Percentiles rank a stretch among this genome's conserved stretches.
Evolutionary conservation across 2,113 vertebrate species (phyloP).

Genomic region (Entelurus aequoreus): DNA sequence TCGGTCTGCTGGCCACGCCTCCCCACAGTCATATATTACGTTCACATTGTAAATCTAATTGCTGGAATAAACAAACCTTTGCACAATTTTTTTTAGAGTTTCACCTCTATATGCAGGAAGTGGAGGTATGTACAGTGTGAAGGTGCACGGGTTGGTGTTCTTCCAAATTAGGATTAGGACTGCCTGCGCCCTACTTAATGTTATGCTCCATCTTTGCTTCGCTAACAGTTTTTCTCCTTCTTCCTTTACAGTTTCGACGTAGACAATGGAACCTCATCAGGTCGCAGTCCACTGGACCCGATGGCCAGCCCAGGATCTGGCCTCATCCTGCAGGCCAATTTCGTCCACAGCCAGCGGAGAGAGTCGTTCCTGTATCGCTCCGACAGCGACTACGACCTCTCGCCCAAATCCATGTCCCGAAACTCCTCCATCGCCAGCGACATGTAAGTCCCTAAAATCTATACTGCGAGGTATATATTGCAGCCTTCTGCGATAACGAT

Average conservation of each 20-base stretch:
- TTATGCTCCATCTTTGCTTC: not conserved
- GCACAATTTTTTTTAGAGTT: no score
- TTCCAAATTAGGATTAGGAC: not conserved
- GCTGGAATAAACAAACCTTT: no score
- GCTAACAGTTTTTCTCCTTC: not conserved
- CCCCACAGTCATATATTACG: no score
- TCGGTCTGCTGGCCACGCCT: no score
- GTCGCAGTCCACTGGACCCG: conserved; percentile 97
- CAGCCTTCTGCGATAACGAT: no score
- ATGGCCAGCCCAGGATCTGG: conserved; percentile 97
- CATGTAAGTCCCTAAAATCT: conserved; percentile 76
- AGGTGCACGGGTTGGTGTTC: not conserved
- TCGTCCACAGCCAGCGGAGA: conserved; percentile 94
- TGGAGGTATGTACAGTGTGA: no score
- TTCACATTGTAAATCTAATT: no score
- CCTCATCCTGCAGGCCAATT: conserved; percentile 97
- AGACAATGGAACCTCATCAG: conserved; percentile 97
- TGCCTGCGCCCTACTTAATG: no score
- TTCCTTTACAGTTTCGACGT: conserved; percentile 86
- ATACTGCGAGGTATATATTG: no score
- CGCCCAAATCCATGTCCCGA: conserved; percentile 96
- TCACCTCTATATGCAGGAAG: no score
- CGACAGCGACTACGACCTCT: conserved; percentile 97
- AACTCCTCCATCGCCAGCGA: conserved; percentile 99
- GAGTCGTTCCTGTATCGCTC: conserved; percentile 98